These are phyloP conservation scores for Ochropacha duplaris DNA, from an alignment of 2,888 invertebrate species.

Conservation along the genomic window DNA sequence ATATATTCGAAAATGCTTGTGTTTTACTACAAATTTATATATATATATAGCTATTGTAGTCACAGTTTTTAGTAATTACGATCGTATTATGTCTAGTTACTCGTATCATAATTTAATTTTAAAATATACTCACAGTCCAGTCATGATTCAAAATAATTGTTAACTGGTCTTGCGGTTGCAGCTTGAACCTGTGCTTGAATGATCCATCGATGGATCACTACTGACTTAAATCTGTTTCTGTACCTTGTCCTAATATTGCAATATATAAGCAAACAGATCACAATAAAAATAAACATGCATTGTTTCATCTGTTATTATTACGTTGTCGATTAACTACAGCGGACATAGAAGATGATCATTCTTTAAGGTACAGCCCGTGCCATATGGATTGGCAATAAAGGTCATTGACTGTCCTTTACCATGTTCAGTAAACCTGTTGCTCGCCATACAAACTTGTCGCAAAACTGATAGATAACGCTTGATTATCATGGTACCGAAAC, in stretches of 20 bases:
- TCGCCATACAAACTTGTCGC: too few relatives aligned
- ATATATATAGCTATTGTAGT: neutral
- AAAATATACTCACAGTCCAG: constrained; percentile 48
- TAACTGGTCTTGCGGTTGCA: neutral
- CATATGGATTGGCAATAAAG: too few relatives aligned
- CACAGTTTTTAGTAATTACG: neutral
- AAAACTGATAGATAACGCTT: too few relatives aligned
- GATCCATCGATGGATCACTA: neutral
- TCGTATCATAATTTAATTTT: neutral
- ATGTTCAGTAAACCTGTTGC: too few relatives aligned
- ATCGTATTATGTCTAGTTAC: neutral
- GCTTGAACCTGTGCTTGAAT: neutral
- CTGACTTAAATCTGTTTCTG: neutral
- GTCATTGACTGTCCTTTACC: too few relatives aligned
- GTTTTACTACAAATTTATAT: too few relatives aligned
- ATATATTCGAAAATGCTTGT: too few relatives aligned
- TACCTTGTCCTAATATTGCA: neutral
- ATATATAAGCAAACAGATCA: neutral
- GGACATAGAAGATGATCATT: too few relatives aligned
- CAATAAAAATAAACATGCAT: constrained; percentile 16
- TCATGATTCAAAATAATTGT: constrained; percentile 18
- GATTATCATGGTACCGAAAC: too few relatives aligned
- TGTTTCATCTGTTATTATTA: constrained; percentile 18
- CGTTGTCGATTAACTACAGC: too few relatives aligned
- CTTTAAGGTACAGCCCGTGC: too few relatives aligned